Evolutionary conservation across 2,113 vertebrate genomes (phyloP).

Genomic region (Zootoca vivipara): DNA sequence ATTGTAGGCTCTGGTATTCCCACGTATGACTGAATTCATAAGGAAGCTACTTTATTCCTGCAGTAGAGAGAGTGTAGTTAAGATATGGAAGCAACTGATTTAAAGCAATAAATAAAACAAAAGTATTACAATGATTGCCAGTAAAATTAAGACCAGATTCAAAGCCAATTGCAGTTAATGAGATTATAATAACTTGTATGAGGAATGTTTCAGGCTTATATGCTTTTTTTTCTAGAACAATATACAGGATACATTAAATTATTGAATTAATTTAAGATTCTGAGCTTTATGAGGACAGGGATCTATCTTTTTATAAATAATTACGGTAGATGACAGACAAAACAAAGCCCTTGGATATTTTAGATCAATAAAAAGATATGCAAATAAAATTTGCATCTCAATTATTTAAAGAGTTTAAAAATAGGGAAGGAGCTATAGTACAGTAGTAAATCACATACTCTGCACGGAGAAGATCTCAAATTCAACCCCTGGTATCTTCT

Average conservation of each 20-base stretch:
- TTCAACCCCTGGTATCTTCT: not conserved
- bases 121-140: not conserved
- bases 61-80: slow-evolving; percentile 66
- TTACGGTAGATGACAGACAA: slow-evolving; percentile 39
- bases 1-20: slow-evolving; percentile 77
- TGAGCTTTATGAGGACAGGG: not conserved
- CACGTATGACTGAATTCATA: slow-evolving; percentile 76
- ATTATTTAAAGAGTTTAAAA: not conserved
- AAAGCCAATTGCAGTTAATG: not conserved
- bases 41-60: slow-evolving; percentile 84
- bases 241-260: slow-evolving; percentile 41
- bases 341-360: slow-evolving; percentile 38
- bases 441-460: not conserved
- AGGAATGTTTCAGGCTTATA: slow-evolving; percentile 36
- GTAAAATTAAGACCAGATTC: slow-evolving; percentile 12
- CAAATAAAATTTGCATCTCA: not conserved
- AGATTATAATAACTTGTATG: slow-evolving; percentile 9
- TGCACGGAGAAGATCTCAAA: not conserved
- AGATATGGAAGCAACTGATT: slow-evolving; percentile 30
- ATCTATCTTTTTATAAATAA: slow-evolving; percentile 54
- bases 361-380: not conserved
- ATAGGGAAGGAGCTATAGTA: not conserved
- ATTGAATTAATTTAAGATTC: slow-evolving; percentile 44
- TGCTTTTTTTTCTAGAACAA: slow-evolving; percentile 33
- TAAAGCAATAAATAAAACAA: slow-evolving; percentile 22